A percentile compares a stretch with the other conserved stretches of the same genome.
phyloP scores from a whole-genome alignment of 2,797 vertebrate genomes.

The Rallus crepitans region DNA sequence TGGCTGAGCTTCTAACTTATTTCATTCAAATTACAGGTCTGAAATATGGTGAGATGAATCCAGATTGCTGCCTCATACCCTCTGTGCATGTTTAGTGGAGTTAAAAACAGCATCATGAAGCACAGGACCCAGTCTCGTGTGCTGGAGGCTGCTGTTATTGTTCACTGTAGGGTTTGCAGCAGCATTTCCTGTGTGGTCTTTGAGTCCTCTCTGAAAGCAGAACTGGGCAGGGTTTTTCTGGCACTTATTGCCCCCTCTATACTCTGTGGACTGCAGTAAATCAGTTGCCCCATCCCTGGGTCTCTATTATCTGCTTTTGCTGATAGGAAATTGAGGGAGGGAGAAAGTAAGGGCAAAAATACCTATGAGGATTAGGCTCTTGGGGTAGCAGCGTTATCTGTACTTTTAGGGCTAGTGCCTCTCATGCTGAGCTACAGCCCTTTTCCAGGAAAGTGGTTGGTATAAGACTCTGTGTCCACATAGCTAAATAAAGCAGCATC shows the following conservation, averaged over 20 bases:
- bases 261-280: neutral
- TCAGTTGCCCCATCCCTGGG: neutral
- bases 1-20: neutral
- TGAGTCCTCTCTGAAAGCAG: conserved; percentile 14
- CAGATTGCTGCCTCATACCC: neutral
- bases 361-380: neutral
- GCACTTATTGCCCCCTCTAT: neutral
- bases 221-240: neutral
- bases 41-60: neutral
- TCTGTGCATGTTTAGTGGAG: neutral
- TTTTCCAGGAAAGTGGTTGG: neutral
- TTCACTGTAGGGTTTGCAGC: neutral
- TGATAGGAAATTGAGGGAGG: neutral
- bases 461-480: neutral
- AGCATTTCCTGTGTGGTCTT: neutral
- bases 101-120: conserved; percentile 6
- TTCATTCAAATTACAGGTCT: neutral
- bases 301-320: neutral
- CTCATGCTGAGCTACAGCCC: neutral
- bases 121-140: neutral
- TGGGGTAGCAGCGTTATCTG: neutral
- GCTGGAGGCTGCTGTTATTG: neutral
- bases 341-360: neutral
- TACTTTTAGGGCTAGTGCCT: neutral
- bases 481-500: neutral